Base-by-base conservation (phyloP, 2,113 vertebrate species). In the Equus quagga region DNA sequence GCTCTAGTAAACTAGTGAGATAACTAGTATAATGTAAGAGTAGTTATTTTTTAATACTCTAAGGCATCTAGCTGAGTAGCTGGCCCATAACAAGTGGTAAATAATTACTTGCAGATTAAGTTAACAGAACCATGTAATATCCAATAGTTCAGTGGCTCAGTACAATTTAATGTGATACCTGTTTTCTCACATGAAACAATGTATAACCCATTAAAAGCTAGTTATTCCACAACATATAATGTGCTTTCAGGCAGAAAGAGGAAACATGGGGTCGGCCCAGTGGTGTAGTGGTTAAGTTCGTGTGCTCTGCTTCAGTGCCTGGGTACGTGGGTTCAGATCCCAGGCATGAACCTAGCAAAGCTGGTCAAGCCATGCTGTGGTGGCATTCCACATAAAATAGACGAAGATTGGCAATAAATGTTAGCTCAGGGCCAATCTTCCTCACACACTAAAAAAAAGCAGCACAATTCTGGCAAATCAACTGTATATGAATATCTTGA, bases 41-140 rank as follows among this genome's bases (percentile, higher is more conserved):
- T 41, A 78, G 31, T 41, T 96, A 65, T 70, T 67, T 91, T 96
- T 93, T 75, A 91, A 54, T 94, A 93, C 5, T 24, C 33, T 6
- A 91, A 28, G 23, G 7, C 36, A 54, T 65, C 19, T 60, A 41
- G 51, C 3, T 83, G 23, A 83, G 8, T n/a, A 33, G 85, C 46
- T 91, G 21, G 13, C 75, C 41, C 23, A 13, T 72, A 72, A 49
- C 17, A 83, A 5, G 18, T 65, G 28, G 44, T 75, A 86, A 95
- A 91, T 81, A 28, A 64, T 78, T 81, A 60, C n/a, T 33, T 93
- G 15, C 15, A 70, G 14, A 67, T 84, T 94, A 92, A 90, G 8
- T 56, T 94, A 96, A 88, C 19, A 80, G 18, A 87, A 41, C 33
- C 65, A 11, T 18, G 1, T 82, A 46, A 73, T 87, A 78, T 76